These are phyloP conservation scores for Lophochroa leadbeateri DNA, from an alignment of 2,113 vertebrate genomes.

Conservation along the genomic window DNA sequence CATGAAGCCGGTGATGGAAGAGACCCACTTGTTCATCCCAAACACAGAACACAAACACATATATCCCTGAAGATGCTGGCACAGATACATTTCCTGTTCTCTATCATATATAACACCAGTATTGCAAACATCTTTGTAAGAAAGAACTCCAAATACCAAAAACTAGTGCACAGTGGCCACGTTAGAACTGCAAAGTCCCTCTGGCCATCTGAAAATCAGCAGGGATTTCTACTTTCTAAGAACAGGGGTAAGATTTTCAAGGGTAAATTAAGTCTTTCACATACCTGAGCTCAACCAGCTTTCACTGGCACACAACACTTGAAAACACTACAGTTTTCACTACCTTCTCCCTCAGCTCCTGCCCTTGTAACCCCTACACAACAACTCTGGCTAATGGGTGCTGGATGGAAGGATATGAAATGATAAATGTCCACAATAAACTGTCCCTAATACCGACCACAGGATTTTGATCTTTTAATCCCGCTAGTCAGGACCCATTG, in stretches of 20 bases:
- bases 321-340: not conserved
- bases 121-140: not conserved
- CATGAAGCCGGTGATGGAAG: not conserved
- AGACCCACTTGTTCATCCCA: not conserved
- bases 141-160: not conserved
- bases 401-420: not conserved
- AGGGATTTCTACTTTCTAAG: not conserved
- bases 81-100: not conserved
- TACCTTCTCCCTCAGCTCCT: not conserved
- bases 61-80: not conserved
- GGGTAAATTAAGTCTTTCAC: not conserved
- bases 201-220: not conserved
- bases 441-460: not conserved
- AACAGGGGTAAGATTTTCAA: not conserved
- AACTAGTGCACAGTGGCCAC: not conserved
- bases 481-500: not conserved
- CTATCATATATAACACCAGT: fast-evolving
- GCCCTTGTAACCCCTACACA: not conserved
- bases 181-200: not conserved
- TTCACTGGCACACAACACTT: not conserved
- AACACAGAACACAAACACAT: fast-evolving
- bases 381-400: not conserved
- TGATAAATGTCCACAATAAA: fast-evolving
- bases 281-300: not conserved
- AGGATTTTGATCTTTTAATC: not conserved